Evolutionary conservation across 2,888 invertebrate species (phyloP), one percentile per base, ranked within the genome.

Genomic region (Cerastis rubricosa): DNA sequence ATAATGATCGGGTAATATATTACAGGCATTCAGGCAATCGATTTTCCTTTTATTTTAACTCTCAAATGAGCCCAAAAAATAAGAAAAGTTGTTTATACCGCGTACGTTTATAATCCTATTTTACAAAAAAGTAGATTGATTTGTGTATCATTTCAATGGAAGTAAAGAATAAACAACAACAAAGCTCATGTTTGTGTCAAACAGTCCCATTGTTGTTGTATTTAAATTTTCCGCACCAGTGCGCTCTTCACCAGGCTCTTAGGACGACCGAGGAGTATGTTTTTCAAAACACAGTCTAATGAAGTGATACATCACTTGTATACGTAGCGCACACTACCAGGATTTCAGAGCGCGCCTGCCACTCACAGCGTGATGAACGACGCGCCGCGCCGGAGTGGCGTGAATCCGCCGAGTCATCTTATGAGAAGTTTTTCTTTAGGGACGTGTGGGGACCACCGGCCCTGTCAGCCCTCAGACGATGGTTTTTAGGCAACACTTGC

Each of bases 231-330:
- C 59, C 40, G 40, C 59, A n/a, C 40, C 47, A 22, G 57, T 74
- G 71, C 61, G 29, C 66, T 67, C 74, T 64, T 65, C 70, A 85
- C 86, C 83, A 85, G 83, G 89, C 72, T 70, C 71, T 79, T 82
- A 90, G 61, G 80, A 61, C 82, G 66, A 78, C 66, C 54, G 67
- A 83, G 75, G 77, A 69, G 75, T 66, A 51, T 79, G 84, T 86
- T 87, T 85, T 84, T 79, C 68, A 57, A 72, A 74, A 78, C 71
- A 77, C 76, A 61, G 74, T 68, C 88, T 92, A 93, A 93, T 92
- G 92, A 93, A 92, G 92, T 92, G 89, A 93, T 93, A 92, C 89
- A 91, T 93, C 93, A 93, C 90, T 87, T 86, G 80, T 87, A 87
- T 82, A 72, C 85, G 78, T 79, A 74, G 74, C 76, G 67, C 67